Conservation (phyloP, 2,888 invertebrate genomes). For the Epirrhoe tristata region DNA sequence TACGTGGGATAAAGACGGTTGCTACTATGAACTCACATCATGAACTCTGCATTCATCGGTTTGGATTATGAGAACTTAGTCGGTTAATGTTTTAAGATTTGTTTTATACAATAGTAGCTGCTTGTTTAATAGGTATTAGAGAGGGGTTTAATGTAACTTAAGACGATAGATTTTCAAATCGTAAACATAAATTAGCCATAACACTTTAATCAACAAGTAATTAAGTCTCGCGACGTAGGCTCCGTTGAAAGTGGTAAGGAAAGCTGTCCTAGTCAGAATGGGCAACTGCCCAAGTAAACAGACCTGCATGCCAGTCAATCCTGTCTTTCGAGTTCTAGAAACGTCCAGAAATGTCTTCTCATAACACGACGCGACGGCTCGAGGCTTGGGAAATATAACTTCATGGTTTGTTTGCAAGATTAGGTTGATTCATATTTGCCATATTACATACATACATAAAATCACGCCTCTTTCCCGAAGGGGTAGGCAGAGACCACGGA, state of each 20-base stretch:
- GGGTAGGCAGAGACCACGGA: too few species aligned
- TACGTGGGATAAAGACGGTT: conserved; percentile 10
- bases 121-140: not conserved
- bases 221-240: conserved; percentile 72
- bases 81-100: not conserved
- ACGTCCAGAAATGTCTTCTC: conserved; percentile 8
- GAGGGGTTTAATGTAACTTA: not conserved
- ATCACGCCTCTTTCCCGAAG: too few species aligned
- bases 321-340: conserved; percentile 40
- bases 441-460: too few species aligned
- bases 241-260: conserved; percentile 77
- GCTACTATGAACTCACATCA: conserved; percentile 15
- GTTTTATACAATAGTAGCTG: not conserved
- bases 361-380: not conserved
- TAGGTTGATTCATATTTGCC: not conserved
- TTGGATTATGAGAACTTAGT: not conserved
- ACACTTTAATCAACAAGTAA: conserved; percentile 53
- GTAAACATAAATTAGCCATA: conserved; percentile 5
- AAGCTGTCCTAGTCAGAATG: conserved; percentile 75
- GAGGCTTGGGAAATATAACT: not conserved
- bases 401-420: not conserved
- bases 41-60: not conserved
- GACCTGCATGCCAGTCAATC: conserved; percentile 60
- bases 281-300: conserved; percentile 53
- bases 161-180: not conserved